Evolutionary conservation across 2,888 invertebrate species (phyloP).

Genomic region (Sycophila texana): DNA sequence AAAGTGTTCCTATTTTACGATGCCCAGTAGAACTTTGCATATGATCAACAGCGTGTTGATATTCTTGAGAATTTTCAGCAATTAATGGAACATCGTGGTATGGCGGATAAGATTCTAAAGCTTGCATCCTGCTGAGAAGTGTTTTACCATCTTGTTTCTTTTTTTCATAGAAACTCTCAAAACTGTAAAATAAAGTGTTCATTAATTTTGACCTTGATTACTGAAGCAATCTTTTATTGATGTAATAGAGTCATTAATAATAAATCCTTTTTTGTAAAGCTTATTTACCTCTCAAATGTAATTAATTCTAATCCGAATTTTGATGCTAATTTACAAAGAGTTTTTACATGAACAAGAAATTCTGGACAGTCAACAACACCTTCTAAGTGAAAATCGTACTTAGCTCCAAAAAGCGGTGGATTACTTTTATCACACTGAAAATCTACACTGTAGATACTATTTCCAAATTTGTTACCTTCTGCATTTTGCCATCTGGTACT

Average conservation of each 20-base stretch:
- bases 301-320: slow-evolving; percentile 85
- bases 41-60: slow-evolving; percentile 83
- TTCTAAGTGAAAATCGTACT: slow-evolving; percentile 96
- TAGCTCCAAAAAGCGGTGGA: slow-evolving; percentile 94
- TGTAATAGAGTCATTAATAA: background rate
- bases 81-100: slow-evolving; percentile 77
- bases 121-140: slow-evolving; percentile 86
- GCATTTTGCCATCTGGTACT: slow-evolving; percentile 80
- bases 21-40: slow-evolving; percentile 73
- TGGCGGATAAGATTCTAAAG: slow-evolving; percentile 89
- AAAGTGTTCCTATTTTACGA: slow-evolving; percentile 86
- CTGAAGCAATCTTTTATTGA: background rate
- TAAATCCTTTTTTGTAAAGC: background rate
- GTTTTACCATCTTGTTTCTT: slow-evolving; percentile 79
- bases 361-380: slow-evolving; percentile 99
- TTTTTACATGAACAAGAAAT: slow-evolving; percentile 95
- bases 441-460: slow-evolving; percentile 86
- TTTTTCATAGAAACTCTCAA: slow-evolving; percentile 87
- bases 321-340: slow-evolving; percentile 84
- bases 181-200: slow-evolving; percentile 74
- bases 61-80: slow-evolving; percentile 81
- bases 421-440: slow-evolving; percentile 80
- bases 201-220: slow-evolving; percentile 6
- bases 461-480: slow-evolving; percentile 82
- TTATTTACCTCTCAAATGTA: slow-evolving; percentile 78